phyloP scores from a whole-genome alignment of 2,113 vertebrate genomes.

The Saccopteryx leptura region DNA sequence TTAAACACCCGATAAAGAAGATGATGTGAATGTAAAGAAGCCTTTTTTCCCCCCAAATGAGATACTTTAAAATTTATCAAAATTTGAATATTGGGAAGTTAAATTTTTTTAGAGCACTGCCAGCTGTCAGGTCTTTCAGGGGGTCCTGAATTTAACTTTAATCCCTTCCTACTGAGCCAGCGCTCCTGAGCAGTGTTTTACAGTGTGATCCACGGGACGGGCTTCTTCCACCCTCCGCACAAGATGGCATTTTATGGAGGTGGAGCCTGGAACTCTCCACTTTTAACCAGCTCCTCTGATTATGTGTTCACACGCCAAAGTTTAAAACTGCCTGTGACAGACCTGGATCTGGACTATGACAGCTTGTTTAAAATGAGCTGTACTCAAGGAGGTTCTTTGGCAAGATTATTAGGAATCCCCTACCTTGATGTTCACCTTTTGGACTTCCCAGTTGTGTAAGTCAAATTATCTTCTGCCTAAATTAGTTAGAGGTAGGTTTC shows the following conservation, averaged over 20 bases:
- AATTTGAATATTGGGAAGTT: background rate
- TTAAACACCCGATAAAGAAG: constrained; percentile 4
- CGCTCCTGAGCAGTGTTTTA: background rate
- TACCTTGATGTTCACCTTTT: background rate
- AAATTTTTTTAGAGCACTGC: background rate
- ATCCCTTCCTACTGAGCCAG: background rate
- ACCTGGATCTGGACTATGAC: background rate
- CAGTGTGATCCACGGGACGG: background rate
- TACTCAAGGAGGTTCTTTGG: background rate
- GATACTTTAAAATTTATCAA: background rate
- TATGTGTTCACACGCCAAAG: background rate
- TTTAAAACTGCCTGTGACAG: background rate
- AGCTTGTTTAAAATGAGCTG: background rate
- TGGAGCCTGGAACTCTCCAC: background rate
- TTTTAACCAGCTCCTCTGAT: background rate
- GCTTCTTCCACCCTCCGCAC: background rate
- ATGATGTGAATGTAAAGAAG: background rate
- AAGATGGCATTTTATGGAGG: background rate
- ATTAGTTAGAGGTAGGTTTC: background rate
- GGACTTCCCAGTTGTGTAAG: background rate
- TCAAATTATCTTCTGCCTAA: background rate
- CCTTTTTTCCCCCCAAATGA: background rate
- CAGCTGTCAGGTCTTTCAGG: background rate
- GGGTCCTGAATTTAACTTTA: background rate
- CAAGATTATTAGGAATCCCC: background rate